Percentiles rank a stretch among this genome's conserved stretches.
Evolutionary conservation across 1,140 invertebrate species (phyloP).

Genomic region (Eulimnadia texana): DNA sequence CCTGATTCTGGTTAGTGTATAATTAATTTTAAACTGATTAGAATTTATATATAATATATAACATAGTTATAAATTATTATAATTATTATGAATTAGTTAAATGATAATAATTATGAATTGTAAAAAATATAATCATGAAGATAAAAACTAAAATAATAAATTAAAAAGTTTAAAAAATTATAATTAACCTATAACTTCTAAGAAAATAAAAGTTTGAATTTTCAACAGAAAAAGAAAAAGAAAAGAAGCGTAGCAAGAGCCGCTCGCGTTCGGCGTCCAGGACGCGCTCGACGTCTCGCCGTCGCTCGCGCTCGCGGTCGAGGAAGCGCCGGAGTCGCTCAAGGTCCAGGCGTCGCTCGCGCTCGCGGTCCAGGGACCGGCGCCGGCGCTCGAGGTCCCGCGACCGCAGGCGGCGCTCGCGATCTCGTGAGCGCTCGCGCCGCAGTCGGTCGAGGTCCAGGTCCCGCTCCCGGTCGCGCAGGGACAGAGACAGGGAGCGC

Average conservation of each 20-base stretch:
- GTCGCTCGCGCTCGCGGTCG: conserved; percentile 58
- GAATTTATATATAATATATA: conserved; percentile 18
- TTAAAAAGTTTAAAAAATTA: background rate
- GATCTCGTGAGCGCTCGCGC: background rate
- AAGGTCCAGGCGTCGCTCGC: conserved; percentile 31
- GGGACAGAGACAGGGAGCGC: background rate
- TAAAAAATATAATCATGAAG: no score
- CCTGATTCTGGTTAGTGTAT: conserved; percentile 10
- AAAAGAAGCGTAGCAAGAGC: conserved; percentile 17
- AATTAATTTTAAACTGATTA: conserved; percentile 17
- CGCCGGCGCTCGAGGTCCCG: background rate
- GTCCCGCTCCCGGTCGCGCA: conserved; percentile 4
- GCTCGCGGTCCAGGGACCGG: conserved; percentile 36
- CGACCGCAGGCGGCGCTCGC: background rate
- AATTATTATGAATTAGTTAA: background rate
- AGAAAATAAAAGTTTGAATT: conserved; percentile 10
- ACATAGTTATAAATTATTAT: conserved; percentile 15
- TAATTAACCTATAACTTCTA: background rate
- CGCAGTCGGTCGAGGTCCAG: background rate
- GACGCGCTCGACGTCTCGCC: conserved; percentile 50
- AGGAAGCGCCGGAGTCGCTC: conserved; percentile 35
- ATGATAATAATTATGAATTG: no score
- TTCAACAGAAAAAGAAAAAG: conserved; percentile 22
- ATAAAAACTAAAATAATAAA: no score
- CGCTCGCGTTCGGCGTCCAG: background rate